These are phyloP conservation scores for Eumacrocentrus americanus DNA, from an alignment of 2,888 invertebrate genomes.

Conservation along the genomic window DNA sequence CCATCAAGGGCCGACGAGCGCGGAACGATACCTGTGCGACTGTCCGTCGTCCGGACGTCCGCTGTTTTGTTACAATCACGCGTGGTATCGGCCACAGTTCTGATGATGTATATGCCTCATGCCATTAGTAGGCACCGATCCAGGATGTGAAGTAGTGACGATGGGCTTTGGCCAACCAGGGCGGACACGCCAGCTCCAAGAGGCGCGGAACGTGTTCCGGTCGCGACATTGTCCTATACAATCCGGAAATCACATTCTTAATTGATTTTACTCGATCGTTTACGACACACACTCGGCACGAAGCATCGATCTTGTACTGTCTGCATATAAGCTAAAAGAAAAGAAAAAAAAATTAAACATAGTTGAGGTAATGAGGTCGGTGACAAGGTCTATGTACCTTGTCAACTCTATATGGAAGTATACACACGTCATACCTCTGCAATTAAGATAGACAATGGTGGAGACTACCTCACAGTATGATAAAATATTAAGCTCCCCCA, in stretches of 20 bases:
- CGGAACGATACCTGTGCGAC: conserved; percentile 61
- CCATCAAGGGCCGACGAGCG: conserved; percentile 46
- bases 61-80: conserved; percentile 62
- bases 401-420: too few relatives aligned
- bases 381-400: too few relatives aligned
- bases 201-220: conserved; percentile 54
- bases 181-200: conserved; percentile 39
- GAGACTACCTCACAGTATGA: not conserved
- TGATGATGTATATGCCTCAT: conserved; percentile 36
- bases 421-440: too few relatives aligned
- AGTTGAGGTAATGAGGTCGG: too few relatives aligned
- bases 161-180: conserved; percentile 44
- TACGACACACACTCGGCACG: too few relatives aligned
- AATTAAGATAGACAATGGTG: too few relatives aligned
- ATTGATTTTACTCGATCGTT: conserved; percentile 45
- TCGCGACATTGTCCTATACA: conserved; percentile 27
- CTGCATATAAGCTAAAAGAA: too few relatives aligned
- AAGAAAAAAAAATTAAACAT: too few relatives aligned
- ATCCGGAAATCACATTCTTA: conserved; percentile 53
- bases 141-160: conserved; percentile 52
- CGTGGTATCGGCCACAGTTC: conserved; percentile 39
- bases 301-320: too few relatives aligned
- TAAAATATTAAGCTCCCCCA: not conserved
- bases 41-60: conserved; percentile 60
- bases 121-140: conserved; percentile 41